phyloP scores from a whole-genome alignment of 2,888 invertebrate species.

The Caenorhabditis sp. region DNA sequence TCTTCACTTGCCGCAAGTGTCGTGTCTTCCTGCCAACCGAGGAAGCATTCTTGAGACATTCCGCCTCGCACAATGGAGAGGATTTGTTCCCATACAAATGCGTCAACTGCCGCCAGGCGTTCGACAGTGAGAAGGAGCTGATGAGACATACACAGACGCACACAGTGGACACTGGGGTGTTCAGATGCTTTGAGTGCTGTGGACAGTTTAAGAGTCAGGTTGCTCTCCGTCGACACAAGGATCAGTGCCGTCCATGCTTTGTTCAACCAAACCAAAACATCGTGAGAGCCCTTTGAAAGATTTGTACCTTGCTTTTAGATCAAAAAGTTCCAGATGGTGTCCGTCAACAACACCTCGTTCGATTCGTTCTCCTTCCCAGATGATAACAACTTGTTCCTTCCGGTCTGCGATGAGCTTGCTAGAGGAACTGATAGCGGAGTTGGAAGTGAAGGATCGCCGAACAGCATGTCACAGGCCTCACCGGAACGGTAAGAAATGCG shows the following conservation, averaged over 20 bases:
- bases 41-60: conserved; percentile 78
- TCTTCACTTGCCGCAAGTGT: conserved; percentile 81
- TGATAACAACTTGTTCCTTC: conserved; percentile 62
- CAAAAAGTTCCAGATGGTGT: conserved; percentile 67
- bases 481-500: conserved; percentile 51
- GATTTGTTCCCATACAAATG: conserved; percentile 74
- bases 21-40: conserved; percentile 79
- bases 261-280: conserved; percentile 67
- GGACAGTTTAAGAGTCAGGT: conserved; percentile 73
- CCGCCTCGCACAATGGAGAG: conserved; percentile 77
- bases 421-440: conserved; percentile 69
- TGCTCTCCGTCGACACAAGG: conserved; percentile 80
- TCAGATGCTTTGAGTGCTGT: conserved; percentile 76
- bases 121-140: conserved; percentile 75
- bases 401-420: conserved; percentile 42
- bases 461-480: conserved; percentile 63
- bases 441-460: conserved; percentile 68
- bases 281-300: conserved; percentile 26
- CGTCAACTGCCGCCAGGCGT: conserved; percentile 67
- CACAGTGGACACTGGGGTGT: conserved; percentile 71
- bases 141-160: conserved; percentile 73
- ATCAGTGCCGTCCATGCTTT: conserved; percentile 79
- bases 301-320: conserved; percentile 13
- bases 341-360: conserved; percentile 67
- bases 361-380: conserved; percentile 73